Conservation (phyloP, 2,113 vertebrate species). For the Rynchops niger region DNA sequence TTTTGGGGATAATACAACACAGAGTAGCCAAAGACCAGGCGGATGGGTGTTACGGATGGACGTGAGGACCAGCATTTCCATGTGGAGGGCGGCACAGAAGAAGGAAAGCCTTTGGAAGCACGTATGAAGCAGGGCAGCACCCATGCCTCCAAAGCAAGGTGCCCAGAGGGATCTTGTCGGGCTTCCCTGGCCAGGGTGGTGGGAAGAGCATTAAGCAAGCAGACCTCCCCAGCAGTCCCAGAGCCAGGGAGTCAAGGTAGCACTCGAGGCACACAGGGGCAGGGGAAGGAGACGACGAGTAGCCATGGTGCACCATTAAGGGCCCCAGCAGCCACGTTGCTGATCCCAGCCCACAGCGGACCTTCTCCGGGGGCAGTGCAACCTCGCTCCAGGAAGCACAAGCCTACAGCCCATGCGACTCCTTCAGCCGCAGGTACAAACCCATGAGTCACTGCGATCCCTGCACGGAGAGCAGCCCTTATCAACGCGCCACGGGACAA, state of each 20-base stretch:
- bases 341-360: neutral
- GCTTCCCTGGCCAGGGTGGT: neutral
- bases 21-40: neutral
- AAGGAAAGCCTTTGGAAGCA: neutral
- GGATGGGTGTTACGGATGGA: fast-evolving
- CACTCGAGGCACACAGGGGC: neutral
- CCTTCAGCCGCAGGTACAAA: neutral
- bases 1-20: neutral
- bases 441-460: neutral
- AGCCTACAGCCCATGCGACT: neutral
- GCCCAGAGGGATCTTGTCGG: neutral
- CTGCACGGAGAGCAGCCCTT: neutral
- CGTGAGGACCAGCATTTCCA: neutral
- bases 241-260: neutral
- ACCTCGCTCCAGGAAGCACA: neutral
- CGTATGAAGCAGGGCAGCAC: neutral
- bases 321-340: neutral
- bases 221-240: neutral
- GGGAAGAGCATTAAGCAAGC: neutral
- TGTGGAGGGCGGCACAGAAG: fast-evolving
- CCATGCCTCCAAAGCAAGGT: neutral
- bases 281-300: neutral
- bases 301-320: fast-evolving
- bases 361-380: neutral
- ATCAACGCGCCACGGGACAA: neutral